Percentiles rank a stretch among this genome's conserved stretches.
Conservation (phyloP, 2,888 invertebrate species). For the Epicampocera succincta region DNA sequence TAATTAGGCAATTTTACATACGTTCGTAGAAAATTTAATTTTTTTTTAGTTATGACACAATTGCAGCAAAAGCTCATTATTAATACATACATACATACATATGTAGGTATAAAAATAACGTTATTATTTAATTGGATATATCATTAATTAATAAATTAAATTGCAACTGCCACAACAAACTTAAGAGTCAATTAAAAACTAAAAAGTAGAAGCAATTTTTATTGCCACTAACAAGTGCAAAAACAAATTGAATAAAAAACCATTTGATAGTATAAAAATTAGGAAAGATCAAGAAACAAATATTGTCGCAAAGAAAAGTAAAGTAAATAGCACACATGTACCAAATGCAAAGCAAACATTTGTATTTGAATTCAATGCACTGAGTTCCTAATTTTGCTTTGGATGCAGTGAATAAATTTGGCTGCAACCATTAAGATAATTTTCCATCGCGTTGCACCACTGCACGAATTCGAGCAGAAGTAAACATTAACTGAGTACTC, state of each 20-base stretch:
- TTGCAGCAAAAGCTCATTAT: too few species aligned
- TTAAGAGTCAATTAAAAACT: conserved; percentile 21
- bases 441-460: conserved; percentile 27
- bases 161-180: conserved; percentile 8
- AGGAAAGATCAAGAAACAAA: not conserved
- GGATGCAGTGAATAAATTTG: conserved; percentile 27
- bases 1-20: too few species aligned
- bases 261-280: conserved; percentile 27
- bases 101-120: not conserved
- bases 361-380: conserved; percentile 18
- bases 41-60: too few species aligned
- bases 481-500: too few species aligned
- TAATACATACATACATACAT: too few species aligned
- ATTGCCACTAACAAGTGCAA: conserved; percentile 48
- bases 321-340: not conserved
- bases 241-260: conserved; percentile 39
- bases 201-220: conserved; percentile 29
- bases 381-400: not conserved
- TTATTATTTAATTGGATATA: conserved; percentile 19
- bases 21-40: too few species aligned
- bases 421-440: conserved; percentile 30
- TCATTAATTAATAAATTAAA: conserved; percentile 18
- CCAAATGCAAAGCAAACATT: conserved; percentile 45
- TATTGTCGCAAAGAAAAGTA: conserved; percentile 5
- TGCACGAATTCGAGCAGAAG: conserved; percentile 3